Percentiles rank a stretch among this genome's conserved stretches.
Evolutionary conservation across 2,113 vertebrate genomes (phyloP).

Genomic region (Corythoichthys haematopterus): DNA sequence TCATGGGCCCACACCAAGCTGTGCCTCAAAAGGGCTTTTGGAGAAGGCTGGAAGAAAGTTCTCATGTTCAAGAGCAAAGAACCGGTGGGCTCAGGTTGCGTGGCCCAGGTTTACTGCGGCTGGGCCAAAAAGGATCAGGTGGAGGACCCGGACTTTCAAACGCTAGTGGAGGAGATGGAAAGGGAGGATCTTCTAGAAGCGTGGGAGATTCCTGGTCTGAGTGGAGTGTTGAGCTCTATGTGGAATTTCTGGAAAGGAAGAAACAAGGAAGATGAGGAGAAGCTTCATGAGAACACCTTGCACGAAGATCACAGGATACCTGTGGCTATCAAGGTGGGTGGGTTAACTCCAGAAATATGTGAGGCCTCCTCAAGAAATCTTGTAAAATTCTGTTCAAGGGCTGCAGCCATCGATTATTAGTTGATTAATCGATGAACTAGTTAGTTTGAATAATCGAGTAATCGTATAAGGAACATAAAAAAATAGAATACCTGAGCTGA

Average conservation of each 20-base stretch:
- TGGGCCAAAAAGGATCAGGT: slow-evolving; percentile 71
- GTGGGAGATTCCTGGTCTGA: slow-evolving; percentile 74
- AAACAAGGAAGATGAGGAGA: slow-evolving; percentile 46
- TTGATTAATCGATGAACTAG: no score
- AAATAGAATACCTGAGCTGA: no score
- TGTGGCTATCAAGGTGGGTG: slow-evolving; percentile 89
- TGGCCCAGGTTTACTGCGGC: slow-evolving; percentile 91
- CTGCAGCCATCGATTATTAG: no score
- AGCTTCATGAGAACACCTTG: slow-evolving; percentile 1
- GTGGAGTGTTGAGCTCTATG: slow-evolving; percentile 55
- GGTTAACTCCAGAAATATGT: not conserved
- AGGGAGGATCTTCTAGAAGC: slow-evolving; percentile 68
- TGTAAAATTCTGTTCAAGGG: not conserved
- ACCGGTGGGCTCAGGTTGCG: slow-evolving; percentile 87
- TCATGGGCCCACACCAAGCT: slow-evolving; percentile 82
- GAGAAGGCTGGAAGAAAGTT: slow-evolving; percentile 75
- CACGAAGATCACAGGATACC: slow-evolving; percentile 70
- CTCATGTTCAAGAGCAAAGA: slow-evolving; percentile 80
- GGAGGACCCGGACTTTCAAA: slow-evolving; percentile 55
- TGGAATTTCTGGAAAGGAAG: slow-evolving; percentile 49
- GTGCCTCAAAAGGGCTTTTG: slow-evolving; percentile 80
- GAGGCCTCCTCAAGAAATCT: not conserved
- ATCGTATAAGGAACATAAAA: no score
- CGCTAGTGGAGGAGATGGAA: slow-evolving; percentile 45
- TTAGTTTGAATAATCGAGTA: no score